Base-by-base conservation (phyloP, 2,797 vertebrate genomes). In the Microctenopoma steveboyesi region DNA sequence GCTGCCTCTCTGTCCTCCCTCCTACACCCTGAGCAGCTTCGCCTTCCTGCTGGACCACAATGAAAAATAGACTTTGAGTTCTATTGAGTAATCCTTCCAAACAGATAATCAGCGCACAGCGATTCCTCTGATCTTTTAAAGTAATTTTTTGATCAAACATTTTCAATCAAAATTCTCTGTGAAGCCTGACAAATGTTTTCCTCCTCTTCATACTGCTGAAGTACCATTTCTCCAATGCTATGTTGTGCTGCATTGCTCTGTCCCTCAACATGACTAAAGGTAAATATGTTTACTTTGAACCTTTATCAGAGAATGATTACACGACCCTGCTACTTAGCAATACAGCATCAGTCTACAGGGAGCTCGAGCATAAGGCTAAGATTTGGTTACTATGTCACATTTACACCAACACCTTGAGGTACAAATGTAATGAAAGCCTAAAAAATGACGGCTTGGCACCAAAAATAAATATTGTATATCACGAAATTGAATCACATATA, bases 1-100 rank as follows among this genome's bases (percentile, higher is more conserved):
- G 83, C 81, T 84, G 83, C 80, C 83, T 86, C 79, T 79, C 76
- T 81, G 74, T 78, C 73, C 67, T 86, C 60, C 86, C 84, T 85
- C 86, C 87, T 54, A 89, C 83, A 76, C 76, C 33, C 65, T 78
- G 78, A 64, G 72, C 89, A 83, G 86, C 74, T 83, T 80, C 30
- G 64, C 74, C 62, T 85, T 83, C 79, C 78, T 57, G 70, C 83
- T 83, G 61, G 75, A 78, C 82, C 73, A 56, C 33, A 3, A 47
- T 42, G 18, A 46, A 74, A 74, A 74, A 54, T 12, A 64, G 76
- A 70, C 49, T 72, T 79, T 25, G 40, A 76, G 43, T 72, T 76
- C 64, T 35, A 72, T 54, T 53, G 65, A 77, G 47, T 28, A 28
- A 75, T 83, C 49, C 48, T 62, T 76, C 49, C 30, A 64, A 79